Percentiles rank a stretch among this genome's conserved stretches.
Evolutionary conservation across 2,797 vertebrate species (phyloP).

Genomic region (Rhinatrema bivittatum): DNA sequence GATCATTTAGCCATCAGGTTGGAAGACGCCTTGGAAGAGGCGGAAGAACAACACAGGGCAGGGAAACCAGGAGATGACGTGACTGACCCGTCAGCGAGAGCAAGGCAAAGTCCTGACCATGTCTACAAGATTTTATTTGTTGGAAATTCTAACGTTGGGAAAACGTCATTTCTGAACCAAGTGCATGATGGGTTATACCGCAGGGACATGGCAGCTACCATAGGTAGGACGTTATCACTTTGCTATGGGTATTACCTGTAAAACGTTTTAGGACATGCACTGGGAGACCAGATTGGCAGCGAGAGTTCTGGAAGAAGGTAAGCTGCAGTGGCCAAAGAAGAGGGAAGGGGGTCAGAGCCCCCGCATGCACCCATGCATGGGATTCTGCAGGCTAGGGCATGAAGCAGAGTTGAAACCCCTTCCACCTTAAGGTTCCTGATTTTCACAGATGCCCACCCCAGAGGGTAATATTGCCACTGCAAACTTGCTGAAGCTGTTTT

Average conservation of each 20-base stretch:
- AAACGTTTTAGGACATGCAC: background rate
- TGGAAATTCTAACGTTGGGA: slow-evolving; percentile 82
- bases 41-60: background rate
- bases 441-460: too few species aligned
- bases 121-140: slow-evolving; percentile 78
- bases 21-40: background rate
- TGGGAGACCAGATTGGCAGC: too few species aligned
- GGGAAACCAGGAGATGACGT: too few species aligned
- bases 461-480: too few species aligned
- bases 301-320: background rate
- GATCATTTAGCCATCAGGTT: background rate
- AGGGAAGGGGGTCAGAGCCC: background rate
- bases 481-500: too few species aligned
- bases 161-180: slow-evolving; percentile 81
- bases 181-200: slow-evolving; percentile 61
- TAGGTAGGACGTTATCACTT: slow-evolving; percentile 60
- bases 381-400: background rate
- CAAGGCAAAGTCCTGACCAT: slow-evolving; percentile 52
- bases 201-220: slow-evolving; percentile 51
- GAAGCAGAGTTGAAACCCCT: background rate
- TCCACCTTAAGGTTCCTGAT: too few species aligned
- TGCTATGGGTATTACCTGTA: background rate
- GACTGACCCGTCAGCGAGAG: too few species aligned
- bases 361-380: background rate
- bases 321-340: background rate